phyloP scores from a whole-genome alignment of 1,140 invertebrate genomes.

The Heliconius hewitsoni region DNA sequence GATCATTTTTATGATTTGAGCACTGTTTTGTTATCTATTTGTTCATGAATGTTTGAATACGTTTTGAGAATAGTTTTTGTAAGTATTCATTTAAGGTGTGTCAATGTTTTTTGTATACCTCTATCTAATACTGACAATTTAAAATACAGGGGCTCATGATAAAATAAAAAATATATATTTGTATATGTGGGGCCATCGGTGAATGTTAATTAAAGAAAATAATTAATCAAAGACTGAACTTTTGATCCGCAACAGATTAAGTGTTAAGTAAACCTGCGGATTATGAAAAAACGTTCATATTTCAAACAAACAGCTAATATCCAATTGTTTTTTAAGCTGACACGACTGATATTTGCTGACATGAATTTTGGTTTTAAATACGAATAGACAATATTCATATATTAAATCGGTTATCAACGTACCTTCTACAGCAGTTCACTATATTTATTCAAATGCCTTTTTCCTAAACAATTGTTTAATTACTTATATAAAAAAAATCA shows the following conservation, averaged over 20 bases:
- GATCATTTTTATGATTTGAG: constrained; percentile 52
- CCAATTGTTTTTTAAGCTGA: not conserved
- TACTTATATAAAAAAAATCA: no score
- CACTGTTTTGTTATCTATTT: constrained; percentile 32
- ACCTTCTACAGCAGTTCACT: no score
- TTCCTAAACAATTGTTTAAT: not conserved
- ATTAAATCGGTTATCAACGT: no score
- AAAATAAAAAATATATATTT: not conserved
- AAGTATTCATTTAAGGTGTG: not conserved
- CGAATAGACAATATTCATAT: not conserved
- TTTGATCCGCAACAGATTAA: no score
- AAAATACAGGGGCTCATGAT: not conserved
- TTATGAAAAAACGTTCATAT: no score
- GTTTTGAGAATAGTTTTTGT: not conserved
- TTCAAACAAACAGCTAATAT: no score
- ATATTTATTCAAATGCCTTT: not conserved
- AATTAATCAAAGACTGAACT: no score
- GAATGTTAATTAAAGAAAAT: no score
- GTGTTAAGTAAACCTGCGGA: no score
- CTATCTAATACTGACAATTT: not conserved
- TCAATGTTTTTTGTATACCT: not conserved
- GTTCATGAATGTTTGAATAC: constrained; percentile 18
- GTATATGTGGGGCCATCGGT: not conserved
- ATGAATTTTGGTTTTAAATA: not conserved
- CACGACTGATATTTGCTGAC: no score